phyloP scores from a whole-genome alignment of 2,888 invertebrate genomes.

The Chaitophorus viminalis region DNA sequence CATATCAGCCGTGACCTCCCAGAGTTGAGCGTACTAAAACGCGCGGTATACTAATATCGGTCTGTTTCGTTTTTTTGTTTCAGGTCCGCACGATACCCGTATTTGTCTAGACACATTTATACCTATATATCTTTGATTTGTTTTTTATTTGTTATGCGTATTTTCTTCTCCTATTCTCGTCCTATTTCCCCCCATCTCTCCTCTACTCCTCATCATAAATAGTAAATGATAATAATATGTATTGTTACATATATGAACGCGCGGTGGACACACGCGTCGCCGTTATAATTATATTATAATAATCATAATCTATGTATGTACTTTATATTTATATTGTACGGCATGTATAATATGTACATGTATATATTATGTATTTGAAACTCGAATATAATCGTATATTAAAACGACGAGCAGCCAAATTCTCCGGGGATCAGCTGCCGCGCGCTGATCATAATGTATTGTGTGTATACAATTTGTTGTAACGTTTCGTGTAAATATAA shows the following conservation, averaged over 20 bases:
- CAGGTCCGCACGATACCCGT: conserved; percentile 22
- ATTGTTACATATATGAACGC: conserved; percentile 8
- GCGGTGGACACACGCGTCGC: background rate
- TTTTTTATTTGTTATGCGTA: conserved; percentile 43
- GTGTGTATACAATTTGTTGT: conserved; percentile 53
- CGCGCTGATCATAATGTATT: background rate
- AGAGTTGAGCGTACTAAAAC: background rate
- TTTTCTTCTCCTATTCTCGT: background rate
- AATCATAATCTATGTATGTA: conserved; percentile 1
- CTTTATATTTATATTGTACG: background rate
- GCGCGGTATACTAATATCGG: background rate
- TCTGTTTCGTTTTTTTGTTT: conserved; percentile 14
- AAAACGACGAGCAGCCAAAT: background rate
- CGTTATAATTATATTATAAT: conserved; percentile 4
- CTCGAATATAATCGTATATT: background rate
- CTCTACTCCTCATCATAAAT: background rate
- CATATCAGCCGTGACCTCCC: too few relatives aligned
- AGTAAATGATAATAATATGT: background rate
- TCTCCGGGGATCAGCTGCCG: background rate
- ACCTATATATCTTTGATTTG: conserved; percentile 29
- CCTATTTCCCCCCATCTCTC: background rate
- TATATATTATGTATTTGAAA: background rate
- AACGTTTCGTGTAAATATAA: conserved; percentile 53
- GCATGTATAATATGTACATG: background rate
- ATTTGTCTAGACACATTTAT: conserved; percentile 7